Evolutionary conservation across 2,113 vertebrate species (phyloP), one percentile per base, ranked within the genome.

Genomic region (Lates calcarifer): DNA sequence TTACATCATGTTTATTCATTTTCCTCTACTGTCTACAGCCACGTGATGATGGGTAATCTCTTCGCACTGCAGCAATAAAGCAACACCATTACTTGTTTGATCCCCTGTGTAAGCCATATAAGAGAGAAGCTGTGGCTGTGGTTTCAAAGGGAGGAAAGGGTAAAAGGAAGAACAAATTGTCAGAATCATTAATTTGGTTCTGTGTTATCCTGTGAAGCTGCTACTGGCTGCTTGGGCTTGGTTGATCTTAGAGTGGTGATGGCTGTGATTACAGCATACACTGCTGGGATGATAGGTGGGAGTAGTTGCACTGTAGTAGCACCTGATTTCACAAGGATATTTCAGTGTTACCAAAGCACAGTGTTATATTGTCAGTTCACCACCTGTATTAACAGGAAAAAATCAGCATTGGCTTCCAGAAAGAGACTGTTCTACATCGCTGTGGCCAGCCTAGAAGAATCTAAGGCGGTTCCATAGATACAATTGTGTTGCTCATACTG

Each of bases 111-210:
- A 64, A 33, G n/a, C 13, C 20, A 8, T 31, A 22, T 11, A 68
- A 4, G 15, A 0, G 22, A n/a, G n/a, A 74, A 64, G 73, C 43
- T 26, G 53, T 60, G 12, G 7, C 57, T 58, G 55, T 41, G n/a
- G 15, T 55, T 43, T 66, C 10, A 0, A 8, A 6, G 4, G 53
- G 1, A 60, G 33, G 13, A 1, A 60, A 45, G 43, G 79, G 55
- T 81, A 70, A 37, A 79, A 28, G 39, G 49, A 63, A 75, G 39
- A 55, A 37, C 20, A 77, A 72, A 55, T 24, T 24, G 18, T 35
- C 73, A 11, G 18, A 73, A 43, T 72, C 31, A 79, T 79, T 74
- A 12, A 49, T 80, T 80, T 55, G n/a, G 29, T 31, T 82, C 39
- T 22, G 3, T 39, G 65, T 63, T 73, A 31, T 70, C 61, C 31